Evolutionary conservation across 2,113 vertebrate genomes (phyloP).

Genomic region (Myrmecobius fasciatus): DNA sequence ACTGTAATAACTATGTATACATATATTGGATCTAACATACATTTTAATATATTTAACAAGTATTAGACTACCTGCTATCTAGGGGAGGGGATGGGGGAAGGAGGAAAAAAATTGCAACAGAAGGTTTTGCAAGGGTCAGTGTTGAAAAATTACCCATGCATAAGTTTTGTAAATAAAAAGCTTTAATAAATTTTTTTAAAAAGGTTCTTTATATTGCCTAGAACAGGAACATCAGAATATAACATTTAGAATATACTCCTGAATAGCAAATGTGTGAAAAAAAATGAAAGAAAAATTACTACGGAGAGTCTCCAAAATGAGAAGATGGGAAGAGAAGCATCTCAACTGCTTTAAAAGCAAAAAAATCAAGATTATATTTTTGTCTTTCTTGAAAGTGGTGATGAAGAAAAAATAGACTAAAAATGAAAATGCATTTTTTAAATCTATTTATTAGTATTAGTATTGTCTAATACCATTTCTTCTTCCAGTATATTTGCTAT

Average conservation of each 20-base stretch:
- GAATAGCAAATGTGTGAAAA: neutral
- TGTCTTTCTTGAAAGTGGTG: neutral
- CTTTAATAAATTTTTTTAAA: no score
- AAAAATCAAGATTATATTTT: neutral
- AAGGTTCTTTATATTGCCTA: neutral
- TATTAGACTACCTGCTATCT: no score
- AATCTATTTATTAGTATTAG: neutral
- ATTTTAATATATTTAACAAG: no score
- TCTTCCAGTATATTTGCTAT: neutral
- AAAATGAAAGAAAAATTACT: neutral
- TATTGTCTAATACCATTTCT: neutral
- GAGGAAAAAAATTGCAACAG: no score
- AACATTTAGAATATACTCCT: neutral
- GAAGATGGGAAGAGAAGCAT: neutral
- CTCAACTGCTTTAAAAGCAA: constrained; percentile 1
- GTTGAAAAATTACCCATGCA: no score
- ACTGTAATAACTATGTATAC: no score
- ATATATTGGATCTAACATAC: no score
- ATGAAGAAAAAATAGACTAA: neutral
- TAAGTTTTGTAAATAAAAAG: no score
- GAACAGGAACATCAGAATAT: neutral
- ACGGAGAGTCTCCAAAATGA: neutral
- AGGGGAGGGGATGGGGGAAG: no score
- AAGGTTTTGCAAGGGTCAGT: no score
- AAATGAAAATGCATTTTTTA: neutral